phyloP scores from a whole-genome alignment of 2,888 invertebrate species.

The Cantharis nigra region DNA sequence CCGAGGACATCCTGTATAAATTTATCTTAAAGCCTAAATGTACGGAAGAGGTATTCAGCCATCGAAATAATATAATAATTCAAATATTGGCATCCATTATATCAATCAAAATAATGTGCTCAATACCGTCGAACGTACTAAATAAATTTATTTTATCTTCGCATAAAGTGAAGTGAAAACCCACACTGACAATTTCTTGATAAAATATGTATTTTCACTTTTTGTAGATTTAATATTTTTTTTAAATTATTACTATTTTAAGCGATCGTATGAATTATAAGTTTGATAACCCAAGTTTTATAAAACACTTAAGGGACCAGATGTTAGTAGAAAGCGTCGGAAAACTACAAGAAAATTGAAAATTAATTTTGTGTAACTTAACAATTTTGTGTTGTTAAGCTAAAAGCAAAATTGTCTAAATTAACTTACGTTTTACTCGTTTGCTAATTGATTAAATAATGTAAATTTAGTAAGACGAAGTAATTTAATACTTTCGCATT shows the following conservation, averaged over 20 bases:
- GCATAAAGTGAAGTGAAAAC: background rate
- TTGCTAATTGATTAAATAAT: background rate
- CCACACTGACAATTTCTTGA: too few relatives aligned
- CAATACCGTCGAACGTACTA: background rate
- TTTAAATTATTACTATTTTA: background rate
- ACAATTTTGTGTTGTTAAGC: background rate
- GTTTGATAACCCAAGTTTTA: background rate
- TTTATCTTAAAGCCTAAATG: background rate
- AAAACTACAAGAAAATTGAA: background rate
- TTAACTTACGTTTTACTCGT: background rate
- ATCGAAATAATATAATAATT: background rate
- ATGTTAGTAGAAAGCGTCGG: background rate
- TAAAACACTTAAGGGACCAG: background rate
- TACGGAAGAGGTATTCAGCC: background rate
- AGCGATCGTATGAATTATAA: background rate
- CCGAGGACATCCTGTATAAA: background rate
- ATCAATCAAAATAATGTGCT: background rate
- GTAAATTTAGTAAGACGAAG: background rate
- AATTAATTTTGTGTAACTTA: background rate
- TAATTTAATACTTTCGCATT: background rate
- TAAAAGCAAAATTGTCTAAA: background rate
- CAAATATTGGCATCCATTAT: background rate
- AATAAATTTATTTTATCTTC: background rate
- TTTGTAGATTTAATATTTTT: background rate
- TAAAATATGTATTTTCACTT: too few relatives aligned